Evolutionary conservation across 2,797 vertebrate species (phyloP).

Genomic region (Graptemys geographica): DNA sequence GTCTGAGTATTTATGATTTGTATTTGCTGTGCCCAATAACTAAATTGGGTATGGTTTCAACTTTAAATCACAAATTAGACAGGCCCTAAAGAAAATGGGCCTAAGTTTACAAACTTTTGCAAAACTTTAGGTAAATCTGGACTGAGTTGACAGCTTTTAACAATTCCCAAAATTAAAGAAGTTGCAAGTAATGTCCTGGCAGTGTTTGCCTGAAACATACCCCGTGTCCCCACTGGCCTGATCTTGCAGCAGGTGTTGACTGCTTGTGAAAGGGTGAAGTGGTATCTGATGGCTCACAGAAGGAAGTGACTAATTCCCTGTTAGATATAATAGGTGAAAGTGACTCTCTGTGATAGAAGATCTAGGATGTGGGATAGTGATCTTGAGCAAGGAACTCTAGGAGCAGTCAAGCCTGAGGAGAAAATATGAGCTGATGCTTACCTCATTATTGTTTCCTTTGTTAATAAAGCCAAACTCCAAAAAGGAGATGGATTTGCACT

Average conservation of each 20-base stretch:
- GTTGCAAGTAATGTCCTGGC: fast-evolving
- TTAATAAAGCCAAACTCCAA: neutral
- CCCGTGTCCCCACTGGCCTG: neutral
- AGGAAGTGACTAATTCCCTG: neutral
- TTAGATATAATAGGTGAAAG: neutral
- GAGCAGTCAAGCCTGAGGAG: neutral
- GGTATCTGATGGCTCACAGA: no score
- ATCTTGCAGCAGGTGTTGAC: neutral
- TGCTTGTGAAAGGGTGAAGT: neutral
- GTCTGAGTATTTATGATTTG: neutral
- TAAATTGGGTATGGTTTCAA: neutral
- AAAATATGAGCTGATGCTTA: neutral
- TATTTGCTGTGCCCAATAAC: neutral
- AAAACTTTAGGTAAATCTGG: neutral
- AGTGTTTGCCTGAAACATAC: neutral
- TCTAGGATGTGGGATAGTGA: no score
- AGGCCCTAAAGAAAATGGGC: neutral
- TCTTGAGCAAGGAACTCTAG: no score
- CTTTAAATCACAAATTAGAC: neutral
- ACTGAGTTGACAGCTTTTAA: neutral
- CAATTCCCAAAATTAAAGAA: neutral
- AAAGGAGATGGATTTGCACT: constrained; percentile 14
- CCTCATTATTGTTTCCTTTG: no score
- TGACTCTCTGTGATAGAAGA: neutral
- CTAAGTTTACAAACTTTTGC: neutral